Conservation (phyloP, 2,888 invertebrate genomes). For the Tetrapedia diversipes region DNA sequence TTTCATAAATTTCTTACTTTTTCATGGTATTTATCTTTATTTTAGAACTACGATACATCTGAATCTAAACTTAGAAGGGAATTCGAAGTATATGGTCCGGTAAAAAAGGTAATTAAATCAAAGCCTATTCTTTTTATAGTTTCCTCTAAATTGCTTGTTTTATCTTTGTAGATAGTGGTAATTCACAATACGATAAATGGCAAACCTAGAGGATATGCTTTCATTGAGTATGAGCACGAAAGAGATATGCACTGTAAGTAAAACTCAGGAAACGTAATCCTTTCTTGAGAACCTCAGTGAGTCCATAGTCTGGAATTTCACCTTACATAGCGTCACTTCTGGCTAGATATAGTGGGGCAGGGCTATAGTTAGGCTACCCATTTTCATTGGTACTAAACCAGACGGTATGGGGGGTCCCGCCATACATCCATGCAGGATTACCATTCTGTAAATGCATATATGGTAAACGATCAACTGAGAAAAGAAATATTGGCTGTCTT, state of each 20-base stretch:
- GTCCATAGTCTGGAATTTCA: constrained; percentile 75
- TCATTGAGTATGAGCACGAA: constrained; percentile 99
- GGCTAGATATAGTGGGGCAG: constrained; percentile 77
- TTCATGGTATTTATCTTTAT: constrained; percentile 25
- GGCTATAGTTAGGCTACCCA: constrained; percentile 74
- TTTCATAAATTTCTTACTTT: background rate
- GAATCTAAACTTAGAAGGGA: constrained; percentile 98
- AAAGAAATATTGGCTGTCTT: constrained; percentile 80
- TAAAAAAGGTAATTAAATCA: constrained; percentile 91
- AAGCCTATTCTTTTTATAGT: too few relatives aligned
- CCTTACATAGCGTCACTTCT: constrained; percentile 80
- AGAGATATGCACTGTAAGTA: constrained; percentile 99
- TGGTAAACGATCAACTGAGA: constrained; percentile 76
- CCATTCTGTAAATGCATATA: constrained; percentile 74
- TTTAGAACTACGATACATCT: constrained; percentile 98
- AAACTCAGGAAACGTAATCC: constrained; percentile 55
- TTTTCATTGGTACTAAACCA: constrained; percentile 75
- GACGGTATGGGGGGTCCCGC: constrained; percentile 75
- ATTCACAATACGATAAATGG: constrained; percentile 93
- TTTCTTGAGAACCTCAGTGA: constrained; percentile 62
- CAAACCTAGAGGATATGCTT: constrained; percentile 99
- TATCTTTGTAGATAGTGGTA: constrained; percentile 90
- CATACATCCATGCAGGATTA: constrained; percentile 78
- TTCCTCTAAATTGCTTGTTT: background rate
- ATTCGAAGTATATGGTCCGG: constrained; percentile 98